These are phyloP conservation scores for Barnardius zonarius DNA, from an alignment of 2,113 vertebrate genomes.

Conservation along the genomic window DNA sequence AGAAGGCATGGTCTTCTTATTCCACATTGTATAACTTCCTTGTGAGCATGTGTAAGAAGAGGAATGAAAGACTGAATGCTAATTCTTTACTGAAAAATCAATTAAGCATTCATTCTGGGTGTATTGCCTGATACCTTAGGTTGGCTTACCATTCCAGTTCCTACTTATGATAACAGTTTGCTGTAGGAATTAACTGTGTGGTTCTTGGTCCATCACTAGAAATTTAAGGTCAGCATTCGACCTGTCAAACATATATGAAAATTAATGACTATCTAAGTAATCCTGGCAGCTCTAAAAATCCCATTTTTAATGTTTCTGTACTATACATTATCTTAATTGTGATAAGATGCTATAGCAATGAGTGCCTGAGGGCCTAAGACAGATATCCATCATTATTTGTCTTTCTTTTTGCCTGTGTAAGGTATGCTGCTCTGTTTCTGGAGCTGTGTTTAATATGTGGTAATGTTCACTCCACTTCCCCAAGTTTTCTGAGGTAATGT, in stretches of 20 bases:
- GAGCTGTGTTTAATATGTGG: not conserved
- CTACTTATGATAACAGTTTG: not conserved
- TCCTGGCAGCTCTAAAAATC: not conserved
- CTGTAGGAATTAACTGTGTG: not conserved
- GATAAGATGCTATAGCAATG: not conserved
- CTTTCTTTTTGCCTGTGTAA: not conserved
- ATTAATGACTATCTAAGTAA: not conserved
- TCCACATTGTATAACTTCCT: not conserved
- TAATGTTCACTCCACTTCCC: not conserved
- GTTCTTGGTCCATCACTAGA: not conserved
- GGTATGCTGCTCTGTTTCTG: not conserved
- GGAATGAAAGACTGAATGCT: not conserved
- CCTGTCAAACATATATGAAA: not conserved
- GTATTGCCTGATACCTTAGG: not conserved
- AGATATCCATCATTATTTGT: not conserved
- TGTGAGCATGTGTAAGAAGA: not conserved
- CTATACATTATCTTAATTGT: not conserved
- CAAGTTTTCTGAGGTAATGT: conserved; percentile 1
- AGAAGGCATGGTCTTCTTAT: not conserved
- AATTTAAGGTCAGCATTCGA: not conserved
- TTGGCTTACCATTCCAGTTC: not conserved
- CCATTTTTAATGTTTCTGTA: not conserved
- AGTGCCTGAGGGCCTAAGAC: not conserved
- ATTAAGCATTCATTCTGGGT: not conserved
- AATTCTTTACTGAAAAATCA: not conserved